Percentiles rank a stretch among this genome's conserved stretches.
Conservation (phyloP, 2,113 vertebrate species). For the Herpetotheres cachinnans region DNA sequence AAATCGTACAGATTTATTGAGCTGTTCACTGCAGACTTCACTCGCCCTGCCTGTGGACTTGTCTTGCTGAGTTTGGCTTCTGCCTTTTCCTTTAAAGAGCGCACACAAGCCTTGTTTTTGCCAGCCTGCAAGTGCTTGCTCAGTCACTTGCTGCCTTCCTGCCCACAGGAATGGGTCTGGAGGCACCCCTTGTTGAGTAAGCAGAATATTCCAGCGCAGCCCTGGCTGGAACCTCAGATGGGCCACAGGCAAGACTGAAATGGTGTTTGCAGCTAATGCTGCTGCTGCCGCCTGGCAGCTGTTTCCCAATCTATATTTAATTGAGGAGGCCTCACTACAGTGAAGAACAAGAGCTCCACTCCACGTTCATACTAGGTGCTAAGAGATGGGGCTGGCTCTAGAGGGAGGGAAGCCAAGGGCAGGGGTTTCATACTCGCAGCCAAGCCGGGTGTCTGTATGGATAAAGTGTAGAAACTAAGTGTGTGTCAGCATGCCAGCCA, state of each 20-base stretch:
- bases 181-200: neutral
- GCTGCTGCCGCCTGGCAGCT: conserved; percentile 43
- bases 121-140: neutral
- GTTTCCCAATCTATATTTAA: neutral
- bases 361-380: accelerated
- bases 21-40: neutral
- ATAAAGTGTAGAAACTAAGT: neutral
- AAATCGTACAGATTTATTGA: neutral
- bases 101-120: neutral
- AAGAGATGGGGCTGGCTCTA: neutral
- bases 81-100: conserved; percentile 2
- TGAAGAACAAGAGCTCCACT: neutral
- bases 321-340: accelerated
- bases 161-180: neutral
- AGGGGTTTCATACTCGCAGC: neutral
- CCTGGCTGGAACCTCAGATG: neutral
- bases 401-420: neutral
- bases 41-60: neutral
- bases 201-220: neutral
- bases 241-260: neutral
- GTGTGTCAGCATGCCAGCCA: neutral
- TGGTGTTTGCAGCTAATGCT: neutral
- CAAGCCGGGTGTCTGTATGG: neutral
- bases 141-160: conserved; percentile 1
- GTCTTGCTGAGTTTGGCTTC: neutral